phyloP scores from a whole-genome alignment of 2,888 invertebrate species.

The Linhomoeus sp. region DNA sequence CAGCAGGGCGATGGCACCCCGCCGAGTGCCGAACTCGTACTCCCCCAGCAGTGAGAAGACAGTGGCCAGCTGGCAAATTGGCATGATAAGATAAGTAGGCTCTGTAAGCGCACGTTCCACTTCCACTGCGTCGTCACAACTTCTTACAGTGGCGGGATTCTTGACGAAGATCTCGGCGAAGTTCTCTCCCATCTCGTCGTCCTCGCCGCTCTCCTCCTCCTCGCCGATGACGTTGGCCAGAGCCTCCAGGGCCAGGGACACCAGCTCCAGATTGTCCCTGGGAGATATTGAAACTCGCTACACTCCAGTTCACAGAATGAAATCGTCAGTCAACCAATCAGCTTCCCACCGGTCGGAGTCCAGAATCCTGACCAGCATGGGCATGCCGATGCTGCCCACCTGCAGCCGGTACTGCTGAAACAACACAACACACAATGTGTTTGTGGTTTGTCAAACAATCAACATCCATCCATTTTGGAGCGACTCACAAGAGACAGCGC shows the following conservation, averaged over 20 bases:
- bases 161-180: constrained; percentile 35
- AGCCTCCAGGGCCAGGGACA: constrained; percentile 73
- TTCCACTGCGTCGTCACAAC: no score
- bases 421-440: neutral
- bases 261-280: constrained; percentile 66
- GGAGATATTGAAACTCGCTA: constrained; percentile 6
- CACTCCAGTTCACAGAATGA: neutral
- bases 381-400: constrained; percentile 81
- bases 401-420: constrained; percentile 73
- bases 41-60: constrained; percentile 63
- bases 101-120: no score
- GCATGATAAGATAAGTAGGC: no score
- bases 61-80: neutral
- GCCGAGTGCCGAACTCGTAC: constrained; percentile 76
- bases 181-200: constrained; percentile 31
- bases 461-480: neutral
- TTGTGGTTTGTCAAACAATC: neutral
- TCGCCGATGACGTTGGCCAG: constrained; percentile 60
- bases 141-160: constrained; percentile 25
- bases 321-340: no score
- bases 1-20: constrained; percentile 53
- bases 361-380: constrained; percentile 47
- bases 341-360: constrained; percentile 59
- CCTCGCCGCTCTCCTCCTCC: constrained; percentile 26
- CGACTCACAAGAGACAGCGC: constrained; percentile 30